Conservation (phyloP, 1,140 invertebrate genomes). For the Lutraria rhynchaena region DNA sequence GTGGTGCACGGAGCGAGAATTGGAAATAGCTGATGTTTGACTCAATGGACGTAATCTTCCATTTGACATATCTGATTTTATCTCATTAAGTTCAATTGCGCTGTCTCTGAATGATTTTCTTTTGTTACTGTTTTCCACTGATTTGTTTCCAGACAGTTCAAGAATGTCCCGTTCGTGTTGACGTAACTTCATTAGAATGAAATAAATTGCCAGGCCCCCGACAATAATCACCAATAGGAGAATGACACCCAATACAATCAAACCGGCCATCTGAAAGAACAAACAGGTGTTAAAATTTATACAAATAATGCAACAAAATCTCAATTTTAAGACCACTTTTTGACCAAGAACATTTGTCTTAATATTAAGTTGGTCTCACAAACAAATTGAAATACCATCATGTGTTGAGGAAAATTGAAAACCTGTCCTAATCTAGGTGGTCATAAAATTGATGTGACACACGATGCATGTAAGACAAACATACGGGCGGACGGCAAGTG, state of each 20-base stretch:
- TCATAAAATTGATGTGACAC: no score
- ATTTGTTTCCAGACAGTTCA: background rate
- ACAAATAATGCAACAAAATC: no score
- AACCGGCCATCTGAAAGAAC: background rate
- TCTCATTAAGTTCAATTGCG: constrained; percentile 34
- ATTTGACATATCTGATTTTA: background rate
- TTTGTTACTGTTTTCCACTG: background rate
- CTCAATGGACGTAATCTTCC: constrained; percentile 5
- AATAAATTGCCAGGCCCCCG: background rate
- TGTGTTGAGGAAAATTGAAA: no score
- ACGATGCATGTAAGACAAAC: no score
- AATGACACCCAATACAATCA: constrained; percentile 1
- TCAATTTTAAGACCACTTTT: no score
- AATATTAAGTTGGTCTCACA: no score
- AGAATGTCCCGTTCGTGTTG: constrained; percentile 34
- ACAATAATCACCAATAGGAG: constrained; percentile 5
- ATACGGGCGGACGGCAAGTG: no score
- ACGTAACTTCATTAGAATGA: constrained; percentile 18
- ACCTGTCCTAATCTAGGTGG: no score
- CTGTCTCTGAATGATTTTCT: constrained; percentile 10
- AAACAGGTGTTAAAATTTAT: no score
- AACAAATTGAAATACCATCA: no score
- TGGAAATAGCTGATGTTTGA: background rate
- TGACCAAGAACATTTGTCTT: no score
- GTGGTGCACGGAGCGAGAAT: background rate